Conservation (phyloP, 2,888 invertebrate species). For the Drosophila conformis region DNA sequence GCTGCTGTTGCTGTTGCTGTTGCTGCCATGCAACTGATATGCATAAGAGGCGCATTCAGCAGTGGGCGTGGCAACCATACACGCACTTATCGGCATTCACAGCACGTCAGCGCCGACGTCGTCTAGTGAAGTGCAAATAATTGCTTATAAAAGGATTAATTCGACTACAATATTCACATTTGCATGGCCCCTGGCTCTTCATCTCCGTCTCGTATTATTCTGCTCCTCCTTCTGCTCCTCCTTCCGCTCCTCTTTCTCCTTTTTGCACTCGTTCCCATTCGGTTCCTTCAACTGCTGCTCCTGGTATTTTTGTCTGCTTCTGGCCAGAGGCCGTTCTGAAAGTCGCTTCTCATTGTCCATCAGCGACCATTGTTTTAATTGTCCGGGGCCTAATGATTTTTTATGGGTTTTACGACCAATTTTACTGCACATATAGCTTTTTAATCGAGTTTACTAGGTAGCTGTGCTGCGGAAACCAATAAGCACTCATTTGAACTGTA, state of each 20-base stretch:
- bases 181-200: slow-evolving; percentile 13
- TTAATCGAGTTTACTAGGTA: slow-evolving; percentile 48
- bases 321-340: slow-evolving; percentile 22
- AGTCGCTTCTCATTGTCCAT: slow-evolving; percentile 39
- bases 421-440: slow-evolving; percentile 25
- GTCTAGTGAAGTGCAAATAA: slow-evolving; percentile 69
- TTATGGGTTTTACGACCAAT: slow-evolving; percentile 38
- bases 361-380: slow-evolving; percentile 68
- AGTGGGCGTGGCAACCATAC: slow-evolving; percentile 60
- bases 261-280: background rate
- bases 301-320: background rate
- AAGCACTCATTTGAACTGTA: slow-evolving; percentile 8
- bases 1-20: slow-evolving; percentile 1
- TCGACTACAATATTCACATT: slow-evolving; percentile 74
- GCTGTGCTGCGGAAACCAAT: slow-evolving; percentile 1
- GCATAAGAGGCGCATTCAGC: slow-evolving; percentile 47
- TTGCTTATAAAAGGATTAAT: slow-evolving; percentile 81
- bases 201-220: slow-evolving; percentile 1
- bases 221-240: background rate
- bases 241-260: background rate
- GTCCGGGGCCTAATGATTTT: slow-evolving; percentile 58
- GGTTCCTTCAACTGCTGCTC: background rate
- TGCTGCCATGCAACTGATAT: slow-evolving; percentile 45
- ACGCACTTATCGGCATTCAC: slow-evolving; percentile 73
- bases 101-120: slow-evolving; percentile 67